phyloP scores from a whole-genome alignment of 1,140 invertebrate species.

The Philopotamus ludificatus region DNA sequence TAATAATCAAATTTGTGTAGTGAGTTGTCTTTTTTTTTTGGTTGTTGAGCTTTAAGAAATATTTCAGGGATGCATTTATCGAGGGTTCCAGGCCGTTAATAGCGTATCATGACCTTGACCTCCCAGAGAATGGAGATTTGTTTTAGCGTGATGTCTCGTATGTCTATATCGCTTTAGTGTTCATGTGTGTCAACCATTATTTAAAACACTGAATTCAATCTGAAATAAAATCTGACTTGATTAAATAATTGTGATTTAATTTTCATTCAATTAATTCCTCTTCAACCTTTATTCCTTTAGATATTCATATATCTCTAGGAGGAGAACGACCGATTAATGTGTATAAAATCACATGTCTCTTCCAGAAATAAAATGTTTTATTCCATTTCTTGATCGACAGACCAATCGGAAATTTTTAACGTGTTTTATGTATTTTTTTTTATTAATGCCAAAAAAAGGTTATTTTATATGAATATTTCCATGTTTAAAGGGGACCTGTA shows the following conservation, averaged over 20 bases:
- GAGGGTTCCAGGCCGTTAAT: slow-evolving; percentile 67
- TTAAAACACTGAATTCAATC: no score
- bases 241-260: not conserved
- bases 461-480: not conserved
- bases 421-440: no score
- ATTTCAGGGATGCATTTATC: slow-evolving; percentile 62
- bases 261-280: not conserved
- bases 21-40: not conserved
- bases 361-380: no score
- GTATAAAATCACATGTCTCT: no score
- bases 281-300: no score
- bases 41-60: slow-evolving; percentile 26
- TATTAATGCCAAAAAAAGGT: no score
- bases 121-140: slow-evolving; percentile 69
- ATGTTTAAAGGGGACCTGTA: slow-evolving; percentile 64
- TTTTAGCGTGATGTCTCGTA: slow-evolving; percentile 39
- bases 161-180: not conserved
- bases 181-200: no score
- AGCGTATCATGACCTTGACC: slow-evolving; percentile 83
- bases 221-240: slow-evolving; percentile 44
- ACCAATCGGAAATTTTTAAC: no score
- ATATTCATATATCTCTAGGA: no score
- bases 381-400: no score
- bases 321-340: no score
- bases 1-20: not conserved